Evolutionary conservation across 2,113 vertebrate genomes (phyloP), one percentile per base, ranked within the genome.

Genomic region (Xyliphius kryptos): DNA sequence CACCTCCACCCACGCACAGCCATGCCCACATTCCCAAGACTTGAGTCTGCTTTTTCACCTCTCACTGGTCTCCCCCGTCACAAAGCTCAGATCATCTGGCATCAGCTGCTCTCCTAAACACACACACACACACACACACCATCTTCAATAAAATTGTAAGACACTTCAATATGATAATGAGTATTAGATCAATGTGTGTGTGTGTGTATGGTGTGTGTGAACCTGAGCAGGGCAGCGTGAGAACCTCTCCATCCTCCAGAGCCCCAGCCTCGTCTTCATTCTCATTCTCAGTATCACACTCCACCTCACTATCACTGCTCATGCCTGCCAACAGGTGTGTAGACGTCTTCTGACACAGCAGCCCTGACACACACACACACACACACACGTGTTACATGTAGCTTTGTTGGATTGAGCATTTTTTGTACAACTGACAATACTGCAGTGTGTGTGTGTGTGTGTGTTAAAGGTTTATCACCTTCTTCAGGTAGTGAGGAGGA

Each of bases 281-380:
- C 53, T 97, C 94, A 0, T 92, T 93, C 56, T 97, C 94, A 0
- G 89, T 91, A 83, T 97, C 94, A 63, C 90, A 92, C 20, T 93
- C 91, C n/a, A 90, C 82, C 74, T 93, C 91, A 10, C 94, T 97
- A 83, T 98, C 96, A 1, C 93, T 97, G 79, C 95, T 97, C 73
- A 93, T 90, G 5, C 88, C 91, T 11, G 89, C 84, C 67, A 87
- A 79, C 57, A 91, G 81, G 61, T 78, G 81, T 47, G 90, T 79
- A 66, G 82, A 74, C 2, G 77, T 78, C 22, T 86, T 87, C 74
- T 83, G 85, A 74, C 78, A 86, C 67, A 74, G 67, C 63, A 72
- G 75, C 14, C 79, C 80, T 81, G 72, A 64, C 53, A 49, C 38
- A 17, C 44, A 46, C 38, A 43, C 48, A 67, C 26, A 21, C 16